Evolutionary conservation across 2,888 invertebrate genomes (phyloP).

Genomic region (Eudasyphora cyanicolor): DNA sequence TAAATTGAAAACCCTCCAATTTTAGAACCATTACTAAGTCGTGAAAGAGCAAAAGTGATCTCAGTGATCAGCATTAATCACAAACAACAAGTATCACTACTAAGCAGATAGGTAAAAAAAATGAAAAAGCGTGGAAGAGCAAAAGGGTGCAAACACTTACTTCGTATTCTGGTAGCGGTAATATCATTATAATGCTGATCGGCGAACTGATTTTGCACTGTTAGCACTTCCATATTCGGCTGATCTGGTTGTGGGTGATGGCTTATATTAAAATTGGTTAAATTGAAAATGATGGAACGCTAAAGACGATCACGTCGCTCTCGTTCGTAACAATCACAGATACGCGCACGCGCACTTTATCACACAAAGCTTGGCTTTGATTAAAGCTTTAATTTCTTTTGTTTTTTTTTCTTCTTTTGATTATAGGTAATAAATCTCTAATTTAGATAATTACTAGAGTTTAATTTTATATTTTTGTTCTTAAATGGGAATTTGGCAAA

Average conservation of each 20-base stretch:
- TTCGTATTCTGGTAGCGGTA: constrained; percentile 56
- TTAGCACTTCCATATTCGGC: constrained; percentile 58
- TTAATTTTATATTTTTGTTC: background rate
- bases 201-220: constrained; percentile 60
- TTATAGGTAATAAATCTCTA: background rate
- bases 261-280: background rate
- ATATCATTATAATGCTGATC: constrained; percentile 61
- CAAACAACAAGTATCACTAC: background rate
- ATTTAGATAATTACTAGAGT: constrained; percentile 2
- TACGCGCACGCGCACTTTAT: constrained; percentile 25
- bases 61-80: no score
- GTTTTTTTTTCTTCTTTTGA: background rate
- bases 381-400: constrained; percentile 1
- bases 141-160: constrained; percentile 39
- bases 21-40: background rate
- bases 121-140: background rate
- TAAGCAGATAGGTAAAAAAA: background rate
- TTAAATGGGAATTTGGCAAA: background rate
- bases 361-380: constrained; percentile 1
- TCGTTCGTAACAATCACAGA: background rate
- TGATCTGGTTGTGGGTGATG: background rate
- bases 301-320: background rate
- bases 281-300: constrained; percentile 12
- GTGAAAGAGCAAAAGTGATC: background rate
- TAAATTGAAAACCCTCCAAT: background rate